These are phyloP conservation scores for Drosophila tanythrix DNA, from an alignment of 2,888 invertebrate genomes.

Conservation along the genomic window DNA sequence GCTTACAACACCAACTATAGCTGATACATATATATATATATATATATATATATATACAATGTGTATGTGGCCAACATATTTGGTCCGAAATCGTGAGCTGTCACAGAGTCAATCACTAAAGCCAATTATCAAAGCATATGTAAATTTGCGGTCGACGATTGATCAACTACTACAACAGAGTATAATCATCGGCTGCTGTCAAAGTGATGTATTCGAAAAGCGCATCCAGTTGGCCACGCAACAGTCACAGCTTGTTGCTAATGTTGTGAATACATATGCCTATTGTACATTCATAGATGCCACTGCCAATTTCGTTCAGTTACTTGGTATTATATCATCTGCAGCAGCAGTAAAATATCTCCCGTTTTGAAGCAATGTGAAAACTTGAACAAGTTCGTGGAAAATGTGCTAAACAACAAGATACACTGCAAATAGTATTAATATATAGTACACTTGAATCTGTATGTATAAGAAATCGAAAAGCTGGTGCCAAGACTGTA, in stretches of 20 bases:
- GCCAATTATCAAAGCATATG: slow-evolving; percentile 53
- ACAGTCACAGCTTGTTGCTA: slow-evolving; percentile 46
- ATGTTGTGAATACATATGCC: slow-evolving; percentile 26
- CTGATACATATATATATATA: slow-evolving; percentile 10
- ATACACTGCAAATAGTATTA: slow-evolving; percentile 20
- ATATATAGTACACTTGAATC: slow-evolving; percentile 2
- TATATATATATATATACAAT: not conserved
- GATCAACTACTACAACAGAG: slow-evolving; percentile 51
- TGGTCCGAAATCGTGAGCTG: slow-evolving; percentile 7
- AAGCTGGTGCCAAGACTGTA: slow-evolving; percentile 33
- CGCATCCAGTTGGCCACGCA: slow-evolving; percentile 46
- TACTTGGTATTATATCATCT: slow-evolving; percentile 55
- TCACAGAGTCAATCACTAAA: slow-evolving; percentile 36
- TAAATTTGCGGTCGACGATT: slow-evolving; percentile 59
- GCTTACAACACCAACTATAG: slow-evolving; percentile 43
- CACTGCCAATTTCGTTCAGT: slow-evolving; percentile 33
- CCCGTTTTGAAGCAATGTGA: slow-evolving; percentile 50
- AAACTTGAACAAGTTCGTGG: slow-evolving; percentile 57
- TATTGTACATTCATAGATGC: slow-evolving; percentile 1
- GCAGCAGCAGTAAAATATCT: slow-evolving; percentile 12
- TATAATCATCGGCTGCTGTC: slow-evolving; percentile 5
- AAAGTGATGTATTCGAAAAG: slow-evolving; percentile 19
- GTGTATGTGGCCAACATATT: slow-evolving; percentile 13
- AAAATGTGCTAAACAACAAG: slow-evolving; percentile 67
- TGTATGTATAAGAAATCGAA: slow-evolving; percentile 25